A percentile compares a stretch with the other conserved stretches of the same genome.
Conservation (phyloP, 2,113 vertebrate species). For the Ochotona princeps region DNA sequence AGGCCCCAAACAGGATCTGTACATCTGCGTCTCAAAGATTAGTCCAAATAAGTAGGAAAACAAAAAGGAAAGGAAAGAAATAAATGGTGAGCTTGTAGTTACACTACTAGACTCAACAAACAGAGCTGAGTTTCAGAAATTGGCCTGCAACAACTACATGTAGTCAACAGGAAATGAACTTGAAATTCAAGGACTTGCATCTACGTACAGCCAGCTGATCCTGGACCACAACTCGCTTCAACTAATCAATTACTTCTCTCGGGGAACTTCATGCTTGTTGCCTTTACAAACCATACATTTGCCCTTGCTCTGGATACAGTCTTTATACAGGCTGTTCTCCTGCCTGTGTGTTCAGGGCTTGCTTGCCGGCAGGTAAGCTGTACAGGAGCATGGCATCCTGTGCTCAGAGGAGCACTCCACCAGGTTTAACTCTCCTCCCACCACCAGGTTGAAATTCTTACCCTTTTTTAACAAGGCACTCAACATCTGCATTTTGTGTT, state of each 20-base stretch:
- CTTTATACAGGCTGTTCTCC: not conserved
- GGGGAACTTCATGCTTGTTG: not conserved
- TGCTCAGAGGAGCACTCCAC: not conserved
- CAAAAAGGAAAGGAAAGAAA: not conserved
- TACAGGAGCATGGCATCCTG: rapidly evolving
- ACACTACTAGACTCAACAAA: not conserved
- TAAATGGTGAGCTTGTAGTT: not conserved
- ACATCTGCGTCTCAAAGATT: not conserved
- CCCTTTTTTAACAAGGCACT: not conserved
- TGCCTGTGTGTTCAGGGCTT: rapidly evolving
- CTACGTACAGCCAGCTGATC: too few relatives aligned
- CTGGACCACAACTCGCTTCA: not conserved
- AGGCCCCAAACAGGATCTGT: not conserved
- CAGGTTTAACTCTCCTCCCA: not conserved
- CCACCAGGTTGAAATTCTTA: not conserved
- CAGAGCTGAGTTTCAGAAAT: not conserved
- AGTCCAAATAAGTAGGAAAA: not conserved
- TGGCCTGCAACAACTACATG: not conserved
- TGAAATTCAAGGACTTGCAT: not conserved
- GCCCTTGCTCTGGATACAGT: not conserved
- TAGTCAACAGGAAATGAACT: not conserved
- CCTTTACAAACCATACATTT: not conserved
- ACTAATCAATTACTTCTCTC: not conserved
- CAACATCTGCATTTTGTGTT: not conserved
- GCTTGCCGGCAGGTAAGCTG: not conserved